phyloP scores from a whole-genome alignment of 2,888 invertebrate species.

The Stenurella melanura region DNA sequence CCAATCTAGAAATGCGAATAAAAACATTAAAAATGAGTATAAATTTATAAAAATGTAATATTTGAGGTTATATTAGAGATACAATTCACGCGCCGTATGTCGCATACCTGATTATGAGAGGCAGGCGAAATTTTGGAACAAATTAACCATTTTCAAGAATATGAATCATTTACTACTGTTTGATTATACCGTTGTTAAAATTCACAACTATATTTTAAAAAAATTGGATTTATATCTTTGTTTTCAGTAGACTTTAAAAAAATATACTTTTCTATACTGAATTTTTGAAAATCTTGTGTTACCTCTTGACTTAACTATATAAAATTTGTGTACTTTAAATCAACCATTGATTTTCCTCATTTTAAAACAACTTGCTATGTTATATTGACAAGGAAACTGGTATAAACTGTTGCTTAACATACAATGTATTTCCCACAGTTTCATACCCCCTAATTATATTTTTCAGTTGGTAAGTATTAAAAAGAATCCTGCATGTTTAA shows the following conservation, averaged over 20 bases:
- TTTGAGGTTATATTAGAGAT: no score
- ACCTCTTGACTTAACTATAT: no score
- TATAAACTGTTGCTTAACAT: slow-evolving; percentile 21
- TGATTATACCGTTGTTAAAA: not conserved
- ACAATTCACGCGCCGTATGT: no score
- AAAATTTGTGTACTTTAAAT: not conserved
- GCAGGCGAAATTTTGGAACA: no score
- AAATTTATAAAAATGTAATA: no score
- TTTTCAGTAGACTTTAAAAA: no score
- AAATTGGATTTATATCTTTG: not conserved
- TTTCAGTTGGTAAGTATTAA: slow-evolving; percentile 13
- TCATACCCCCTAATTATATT: slow-evolving; percentile 21
- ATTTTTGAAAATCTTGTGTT: no score
- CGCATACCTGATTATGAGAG: no score
- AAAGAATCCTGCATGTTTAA: slow-evolving; percentile 38
- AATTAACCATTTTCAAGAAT: no score
- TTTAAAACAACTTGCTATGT: not conserved
- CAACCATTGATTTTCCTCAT: not conserved
- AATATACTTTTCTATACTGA: no score
- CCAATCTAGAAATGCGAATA: no score
- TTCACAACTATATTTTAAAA: not conserved
- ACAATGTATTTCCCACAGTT: slow-evolving; percentile 8
- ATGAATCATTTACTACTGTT: not conserved
- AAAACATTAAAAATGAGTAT: no score
- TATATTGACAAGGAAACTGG: slow-evolving; percentile 21